Evolutionary conservation across 2,113 vertebrate species (phyloP).

Genomic region (Psephotus haematonotus): DNA sequence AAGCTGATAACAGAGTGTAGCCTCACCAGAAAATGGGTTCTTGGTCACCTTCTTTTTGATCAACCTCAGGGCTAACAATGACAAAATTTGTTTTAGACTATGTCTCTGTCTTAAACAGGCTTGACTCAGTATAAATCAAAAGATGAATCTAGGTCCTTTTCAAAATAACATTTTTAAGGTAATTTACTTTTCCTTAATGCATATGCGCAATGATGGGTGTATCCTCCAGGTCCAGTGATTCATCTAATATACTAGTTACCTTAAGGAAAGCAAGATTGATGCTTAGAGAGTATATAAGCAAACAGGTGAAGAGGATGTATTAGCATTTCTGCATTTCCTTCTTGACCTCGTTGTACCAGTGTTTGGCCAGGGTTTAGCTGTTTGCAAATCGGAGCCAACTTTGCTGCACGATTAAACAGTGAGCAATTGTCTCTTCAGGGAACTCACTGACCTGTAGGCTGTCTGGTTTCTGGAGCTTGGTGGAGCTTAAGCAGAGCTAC

Average conservation of each 20-base stretch:
- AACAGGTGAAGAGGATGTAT: neutral
- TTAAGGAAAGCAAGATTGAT: neutral
- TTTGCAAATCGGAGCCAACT: neutral
- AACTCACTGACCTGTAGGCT: neutral
- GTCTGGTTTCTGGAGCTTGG: neutral
- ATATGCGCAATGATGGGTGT: neutral
- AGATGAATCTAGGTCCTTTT: neutral
- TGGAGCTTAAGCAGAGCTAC: neutral
- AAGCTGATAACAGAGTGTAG: neutral
- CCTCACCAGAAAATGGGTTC: neutral
- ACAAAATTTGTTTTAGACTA: neutral
- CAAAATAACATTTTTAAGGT: constrained; percentile 13
- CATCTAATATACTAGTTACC: neutral
- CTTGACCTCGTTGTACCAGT: neutral
- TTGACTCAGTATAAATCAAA: constrained; percentile 25
- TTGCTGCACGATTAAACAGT: neutral
- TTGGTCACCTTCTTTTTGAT: neutral
- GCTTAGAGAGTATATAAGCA: neutral
- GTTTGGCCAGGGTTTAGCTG: neutral
- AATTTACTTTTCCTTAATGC: neutral
- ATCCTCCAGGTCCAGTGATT: neutral
- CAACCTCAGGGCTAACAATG: neutral
- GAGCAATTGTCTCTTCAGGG: neutral
- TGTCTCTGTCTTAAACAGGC: neutral
- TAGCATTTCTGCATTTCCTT: neutral